Evolutionary conservation across 2,113 vertebrate genomes (phyloP), one percentile per base, ranked within the genome.

Genomic region (Gnathonemus echidnorhynchus): DNA sequence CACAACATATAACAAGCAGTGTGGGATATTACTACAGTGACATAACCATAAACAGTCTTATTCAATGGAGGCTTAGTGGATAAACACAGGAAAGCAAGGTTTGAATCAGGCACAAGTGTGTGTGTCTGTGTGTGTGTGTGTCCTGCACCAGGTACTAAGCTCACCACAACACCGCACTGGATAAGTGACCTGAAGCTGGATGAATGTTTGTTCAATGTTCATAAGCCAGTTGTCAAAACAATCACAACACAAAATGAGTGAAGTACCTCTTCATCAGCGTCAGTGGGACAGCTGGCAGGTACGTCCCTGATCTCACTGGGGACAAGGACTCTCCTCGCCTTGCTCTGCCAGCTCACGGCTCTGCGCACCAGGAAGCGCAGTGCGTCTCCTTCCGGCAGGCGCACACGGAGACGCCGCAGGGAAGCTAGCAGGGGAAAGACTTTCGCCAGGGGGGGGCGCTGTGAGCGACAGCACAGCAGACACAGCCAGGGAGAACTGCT

Each of bases 311-410:
- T 70, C 90, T 95, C 95, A 91, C 96, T 96, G 90, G 97, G 97
- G 2, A 97, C 95, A 42, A 97, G 96, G 91, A 98, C 96, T 90
- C 97, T 97, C 92, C 97, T 98, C 66, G 97, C 97, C 91, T 95
- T 95, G 94, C 97, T 97, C 92, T 99, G 98, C 98, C 98, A 99
- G 93, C 93, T 97, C 94, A 99, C 97, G 86, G 98, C 98, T 93
- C 98, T 96, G 94, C 99, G 98, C 2, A 99, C 98, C 95, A 99
- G 94, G 48, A 97, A 99, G 50, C 98, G 97, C 77, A 99, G 94
- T 1, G 98, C 98, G 0, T 99, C 97, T 0, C 98, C 98, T 91
- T 99, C 98, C 0, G 98, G 98, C 80, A 99, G 96, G 31, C 97
- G 95, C 5, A 99, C 97, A 0, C 98, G 95, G 90, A 99, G 97